phyloP scores from a whole-genome alignment of 1,140 invertebrate species.

The Bombus breviceps region DNA sequence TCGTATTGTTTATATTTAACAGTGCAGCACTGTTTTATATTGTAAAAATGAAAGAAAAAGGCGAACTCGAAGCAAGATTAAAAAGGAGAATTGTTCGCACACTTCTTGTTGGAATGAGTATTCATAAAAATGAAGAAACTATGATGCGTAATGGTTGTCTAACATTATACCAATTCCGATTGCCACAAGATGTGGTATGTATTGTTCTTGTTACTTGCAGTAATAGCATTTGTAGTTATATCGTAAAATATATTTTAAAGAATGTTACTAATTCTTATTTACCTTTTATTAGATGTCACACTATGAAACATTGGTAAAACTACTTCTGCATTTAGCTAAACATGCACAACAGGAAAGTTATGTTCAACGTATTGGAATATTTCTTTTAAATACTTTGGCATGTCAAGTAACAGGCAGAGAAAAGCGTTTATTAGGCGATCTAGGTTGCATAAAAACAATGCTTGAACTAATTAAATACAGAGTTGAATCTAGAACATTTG shows the following conservation, averaged over 20 bases:
- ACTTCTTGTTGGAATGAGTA: conserved; percentile 94
- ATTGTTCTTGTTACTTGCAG: conserved; percentile 19
- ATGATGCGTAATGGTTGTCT: conserved; percentile 98
- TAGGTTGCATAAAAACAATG: conserved; percentile 95
- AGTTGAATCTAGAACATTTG: conserved; percentile 89
- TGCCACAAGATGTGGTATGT: conserved; percentile 96
- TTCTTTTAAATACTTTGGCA: conserved; percentile 96
- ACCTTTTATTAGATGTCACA: conserved; percentile 85
- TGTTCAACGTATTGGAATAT: conserved; percentile 97
- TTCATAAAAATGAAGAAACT: conserved; percentile 91
- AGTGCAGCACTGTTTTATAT: conserved; percentile 98
- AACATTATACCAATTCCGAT: conserved; percentile 96
- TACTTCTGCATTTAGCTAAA: conserved; percentile 92
- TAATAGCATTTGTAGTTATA: background rate
- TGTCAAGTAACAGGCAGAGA: conserved; percentile 97
- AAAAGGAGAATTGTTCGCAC: conserved; percentile 91
- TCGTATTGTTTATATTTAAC: conserved; percentile 53
- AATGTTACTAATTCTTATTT: background rate
- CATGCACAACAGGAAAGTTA: conserved; percentile 93
- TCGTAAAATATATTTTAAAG: background rate
- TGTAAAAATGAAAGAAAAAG: conserved; percentile 92
- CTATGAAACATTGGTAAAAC: conserved; percentile 93
- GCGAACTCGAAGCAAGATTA: conserved; percentile 85
- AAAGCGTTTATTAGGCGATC: conserved; percentile 94
- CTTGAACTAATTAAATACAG: conserved; percentile 91